Percentiles rank a stretch among this genome's conserved stretches.
Conservation (phyloP, 1,140 invertebrate species). For the Lepidostoma basale region DNA sequence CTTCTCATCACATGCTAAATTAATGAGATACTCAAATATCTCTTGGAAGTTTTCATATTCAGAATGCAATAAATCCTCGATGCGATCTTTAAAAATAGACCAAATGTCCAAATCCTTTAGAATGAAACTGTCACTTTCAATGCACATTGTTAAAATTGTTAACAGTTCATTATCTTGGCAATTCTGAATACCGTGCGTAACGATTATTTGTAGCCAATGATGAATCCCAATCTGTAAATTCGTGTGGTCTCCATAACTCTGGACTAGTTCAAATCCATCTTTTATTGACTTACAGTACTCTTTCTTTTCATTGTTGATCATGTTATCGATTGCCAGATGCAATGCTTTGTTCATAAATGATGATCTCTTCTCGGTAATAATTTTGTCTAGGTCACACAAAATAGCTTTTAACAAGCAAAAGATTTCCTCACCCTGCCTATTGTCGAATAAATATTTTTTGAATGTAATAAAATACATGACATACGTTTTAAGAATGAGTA, state of each 20-base stretch:
- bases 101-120: constrained; percentile 13
- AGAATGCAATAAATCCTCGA: not conserved
- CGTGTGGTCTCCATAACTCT: not conserved
- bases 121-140: constrained; percentile 10
- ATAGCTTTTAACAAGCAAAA: not conserved
- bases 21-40: constrained; percentile 13
- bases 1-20: not conserved
- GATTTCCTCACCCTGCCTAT: not conserved
- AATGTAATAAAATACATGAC: constrained; percentile 24
- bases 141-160: constrained; percentile 12
- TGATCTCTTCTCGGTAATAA: constrained; percentile 18
- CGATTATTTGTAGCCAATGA: constrained; percentile 26
- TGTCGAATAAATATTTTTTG: constrained; percentile 30
- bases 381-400: constrained; percentile 3
- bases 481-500: constrained; percentile 49
- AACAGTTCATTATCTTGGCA: constrained; percentile 20
- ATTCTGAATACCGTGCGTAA: constrained; percentile 15
- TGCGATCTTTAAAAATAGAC: constrained; percentile 15
- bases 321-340: constrained; percentile 22
- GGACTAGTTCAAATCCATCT: not conserved
- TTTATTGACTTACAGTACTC: not conserved
- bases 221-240: constrained; percentile 25
- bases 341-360: constrained; percentile 33
- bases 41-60: not conserved
- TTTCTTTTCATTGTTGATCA: not conserved